Base-by-base conservation (phyloP, 2,888 invertebrate species). In the Plebejus anna region DNA sequence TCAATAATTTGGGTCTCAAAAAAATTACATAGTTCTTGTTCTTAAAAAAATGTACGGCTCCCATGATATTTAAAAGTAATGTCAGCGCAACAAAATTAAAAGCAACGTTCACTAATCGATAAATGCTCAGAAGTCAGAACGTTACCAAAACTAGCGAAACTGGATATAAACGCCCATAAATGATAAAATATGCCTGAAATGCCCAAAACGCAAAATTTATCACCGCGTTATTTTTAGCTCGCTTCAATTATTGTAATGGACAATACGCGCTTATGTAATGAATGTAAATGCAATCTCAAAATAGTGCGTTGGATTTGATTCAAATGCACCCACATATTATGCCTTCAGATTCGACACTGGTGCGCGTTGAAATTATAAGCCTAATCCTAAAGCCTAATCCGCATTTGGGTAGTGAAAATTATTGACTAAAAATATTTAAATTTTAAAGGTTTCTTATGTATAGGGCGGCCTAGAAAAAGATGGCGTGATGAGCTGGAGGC, bases 221-320 rank as follows among this genome's bases (percentile, higher is more conserved):
- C 28, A 28, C 28, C 9, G 28, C 4, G 32, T 32, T 66, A 66
- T 66, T 66, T 66, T 66, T 61, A 32, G 32, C 11, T 13, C 13
- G 1, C 32, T 66, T 66, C 66, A 66, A 66, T 66, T 16, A 32
- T 66, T 66, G 66, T 66, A 66, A 66, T 36, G 32, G 32, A 66
- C 66, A 66, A 66, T 66, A 36, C 32, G 38, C 42, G 38, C 42
- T 71, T 42, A 71, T 42, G n/a, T 71, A 71, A 71, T 42, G 7
- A 42, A n/a, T n/a, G 42, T 22, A 42, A 22, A 71, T 71, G 71
- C 36, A 42, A 42, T 71, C 71, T 71, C n/a, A 22, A 42, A 71
- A 71, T 71, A 71, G 22, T 71, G 32, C 66, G 66, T 71, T 71
- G 71, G 71, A 71, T 71, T 42, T n/a, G 71, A 42, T 71, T 71